These are phyloP conservation scores for Prosopocoilus inquinatus DNA, from an alignment of 2,888 invertebrate species.

Conservation along the genomic window DNA sequence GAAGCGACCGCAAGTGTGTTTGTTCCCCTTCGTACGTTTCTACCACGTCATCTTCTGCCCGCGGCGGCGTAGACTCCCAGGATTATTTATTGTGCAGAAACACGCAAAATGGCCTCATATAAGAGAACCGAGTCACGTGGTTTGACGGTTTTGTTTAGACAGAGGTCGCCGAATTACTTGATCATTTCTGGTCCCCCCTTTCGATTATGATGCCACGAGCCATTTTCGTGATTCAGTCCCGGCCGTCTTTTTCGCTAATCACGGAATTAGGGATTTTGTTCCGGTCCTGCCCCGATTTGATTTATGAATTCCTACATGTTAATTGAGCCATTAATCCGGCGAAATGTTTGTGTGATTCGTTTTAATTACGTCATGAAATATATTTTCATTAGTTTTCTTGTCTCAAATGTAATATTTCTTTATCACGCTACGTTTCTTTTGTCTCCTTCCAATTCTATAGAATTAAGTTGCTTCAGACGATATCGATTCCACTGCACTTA, in stretches of 20 bases:
- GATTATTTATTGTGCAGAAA: neutral
- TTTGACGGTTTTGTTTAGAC: slow-evolving; percentile 24
- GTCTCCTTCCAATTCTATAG: no score
- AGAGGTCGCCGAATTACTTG: slow-evolving; percentile 9
- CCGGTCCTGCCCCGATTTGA: no score
- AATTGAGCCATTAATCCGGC: no score
- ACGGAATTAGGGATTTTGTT: neutral
- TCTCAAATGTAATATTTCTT: no score
- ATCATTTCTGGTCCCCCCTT: neutral
- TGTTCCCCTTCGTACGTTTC: neutral
- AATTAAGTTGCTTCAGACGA: no score
- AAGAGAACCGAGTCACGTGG: slow-evolving; percentile 30
- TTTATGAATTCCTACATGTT: no score
- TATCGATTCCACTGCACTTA: no score
- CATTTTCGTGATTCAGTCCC: neutral
- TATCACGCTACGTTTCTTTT: no score
- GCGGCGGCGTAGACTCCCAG: neutral
- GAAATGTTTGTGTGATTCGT: neutral
- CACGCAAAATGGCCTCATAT: slow-evolving; percentile 13
- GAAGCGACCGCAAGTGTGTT: no score
- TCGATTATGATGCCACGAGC: neutral
- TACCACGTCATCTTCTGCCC: neutral
- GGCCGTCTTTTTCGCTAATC: neutral
- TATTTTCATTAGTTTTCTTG: neutral
- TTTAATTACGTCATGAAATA: neutral